Evolutionary conservation across 2,888 invertebrate species (phyloP).

Genomic region (Entomobrya multifasciata): DNA sequence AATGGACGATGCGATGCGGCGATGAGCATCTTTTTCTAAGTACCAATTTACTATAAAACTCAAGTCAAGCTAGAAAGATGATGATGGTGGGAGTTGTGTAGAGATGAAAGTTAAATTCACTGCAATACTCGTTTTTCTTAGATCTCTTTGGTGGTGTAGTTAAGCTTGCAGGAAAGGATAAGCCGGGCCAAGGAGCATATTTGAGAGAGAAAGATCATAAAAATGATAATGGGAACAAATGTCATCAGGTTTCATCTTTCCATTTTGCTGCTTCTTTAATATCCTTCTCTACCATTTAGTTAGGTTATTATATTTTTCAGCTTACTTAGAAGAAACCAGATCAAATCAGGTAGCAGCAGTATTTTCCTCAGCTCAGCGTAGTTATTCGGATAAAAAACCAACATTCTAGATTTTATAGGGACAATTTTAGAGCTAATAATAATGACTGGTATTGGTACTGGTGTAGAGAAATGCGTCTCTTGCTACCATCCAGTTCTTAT

Average conservation of each 20-base stretch:
- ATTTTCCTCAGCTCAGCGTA: too few relatives aligned
- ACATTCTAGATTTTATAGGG: background rate
- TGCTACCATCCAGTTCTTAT: background rate
- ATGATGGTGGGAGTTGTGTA: background rate
- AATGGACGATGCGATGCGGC: slow-evolving; percentile 55
- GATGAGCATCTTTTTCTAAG: slow-evolving; percentile 55
- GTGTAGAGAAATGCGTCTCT: background rate
- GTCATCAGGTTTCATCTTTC: slow-evolving; percentile 67
- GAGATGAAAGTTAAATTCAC: slow-evolving; percentile 64
- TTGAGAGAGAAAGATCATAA: slow-evolving; percentile 58
- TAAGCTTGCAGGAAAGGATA: slow-evolving; percentile 28
- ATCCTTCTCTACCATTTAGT: background rate
- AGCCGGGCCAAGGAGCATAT: slow-evolving; percentile 15
- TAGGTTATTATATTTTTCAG: background rate
- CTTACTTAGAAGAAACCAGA: slow-evolving; percentile 3
- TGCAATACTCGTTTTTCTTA: slow-evolving; percentile 25
- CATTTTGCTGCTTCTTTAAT: slow-evolving; percentile 6
- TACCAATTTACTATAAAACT: slow-evolving; percentile 1
- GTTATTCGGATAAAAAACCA: slow-evolving; percentile 18
- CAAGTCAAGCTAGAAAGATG: background rate
- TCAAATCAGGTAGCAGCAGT: slow-evolving; percentile 31
- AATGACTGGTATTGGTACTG: background rate
- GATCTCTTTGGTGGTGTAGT: too few relatives aligned
- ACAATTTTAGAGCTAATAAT: slow-evolving; percentile 40
- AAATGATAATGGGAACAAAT: slow-evolving; percentile 73